phyloP scores from a whole-genome alignment of 2,797 vertebrate genomes.

The Esox lucius region DNA sequence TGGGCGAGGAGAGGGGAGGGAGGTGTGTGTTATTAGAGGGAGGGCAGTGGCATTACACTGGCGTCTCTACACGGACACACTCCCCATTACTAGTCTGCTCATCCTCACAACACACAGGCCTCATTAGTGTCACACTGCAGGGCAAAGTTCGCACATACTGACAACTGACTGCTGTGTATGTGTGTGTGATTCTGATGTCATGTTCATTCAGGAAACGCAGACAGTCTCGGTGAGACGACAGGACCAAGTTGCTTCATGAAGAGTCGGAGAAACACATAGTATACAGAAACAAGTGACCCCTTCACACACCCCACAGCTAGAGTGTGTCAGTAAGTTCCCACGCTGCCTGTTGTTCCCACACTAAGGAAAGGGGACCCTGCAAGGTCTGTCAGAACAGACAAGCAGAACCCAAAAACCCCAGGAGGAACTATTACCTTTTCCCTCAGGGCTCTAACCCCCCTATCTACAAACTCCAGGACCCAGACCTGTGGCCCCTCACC shows the following conservation, averaged over 20 bases:
- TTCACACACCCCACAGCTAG: not conserved
- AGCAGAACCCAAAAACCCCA: not conserved
- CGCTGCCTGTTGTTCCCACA: not conserved
- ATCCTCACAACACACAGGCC: slow-evolving; percentile 12
- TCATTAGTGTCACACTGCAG: slow-evolving; percentile 34
- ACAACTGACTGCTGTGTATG: not conserved
- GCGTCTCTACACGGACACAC: slow-evolving; percentile 33
- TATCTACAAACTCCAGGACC: not conserved
- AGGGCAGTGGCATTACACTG: slow-evolving; percentile 43
- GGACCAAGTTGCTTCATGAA: too few relatives aligned
- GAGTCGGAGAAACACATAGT: not conserved
- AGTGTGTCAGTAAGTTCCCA: not conserved
- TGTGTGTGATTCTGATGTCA: not conserved
- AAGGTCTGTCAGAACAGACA: not conserved
- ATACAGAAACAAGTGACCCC: not conserved
- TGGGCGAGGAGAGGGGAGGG: slow-evolving; percentile 3
- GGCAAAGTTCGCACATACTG: slow-evolving; percentile 17
- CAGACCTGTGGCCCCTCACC: not conserved
- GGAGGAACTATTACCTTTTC: not conserved
- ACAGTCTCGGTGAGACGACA: too few relatives aligned
- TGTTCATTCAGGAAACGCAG: not conserved
- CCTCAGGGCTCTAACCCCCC: not conserved
- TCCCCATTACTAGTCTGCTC: slow-evolving; percentile 27
- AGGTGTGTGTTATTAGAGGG: slow-evolving; percentile 31
- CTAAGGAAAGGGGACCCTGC: not conserved